Percentiles rank a stretch among this genome's conserved stretches.
These are phyloP conservation scores for Limnephilus marmoratus DNA, from an alignment of 2,888 invertebrate species.

Conservation along the genomic window DNA sequence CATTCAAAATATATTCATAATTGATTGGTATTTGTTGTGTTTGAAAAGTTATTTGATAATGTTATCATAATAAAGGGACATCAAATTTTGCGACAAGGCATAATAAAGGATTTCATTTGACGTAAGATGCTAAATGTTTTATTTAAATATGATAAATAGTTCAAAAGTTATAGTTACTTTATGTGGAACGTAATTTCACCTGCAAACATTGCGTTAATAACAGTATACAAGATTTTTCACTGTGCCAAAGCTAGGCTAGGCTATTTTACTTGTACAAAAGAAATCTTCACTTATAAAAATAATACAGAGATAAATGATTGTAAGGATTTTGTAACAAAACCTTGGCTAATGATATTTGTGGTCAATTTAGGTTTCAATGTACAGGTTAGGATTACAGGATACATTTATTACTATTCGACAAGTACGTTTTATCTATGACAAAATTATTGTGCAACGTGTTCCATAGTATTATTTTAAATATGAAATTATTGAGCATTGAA, in stretches of 20 bases:
- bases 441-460: conserved; percentile 61
- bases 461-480: conserved; percentile 15
- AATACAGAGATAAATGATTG: neutral
- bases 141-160: too few species aligned
- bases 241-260: neutral
- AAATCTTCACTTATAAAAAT: neutral
- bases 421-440: conserved; percentile 50
- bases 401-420: conserved; percentile 22
- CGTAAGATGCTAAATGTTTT: too few species aligned
- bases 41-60: too few species aligned
- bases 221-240: neutral
- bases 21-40: too few species aligned
- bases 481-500: conserved; percentile 38
- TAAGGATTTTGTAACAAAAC: neutral
- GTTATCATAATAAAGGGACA: too few species aligned
- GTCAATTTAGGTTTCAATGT: conserved; percentile 3
- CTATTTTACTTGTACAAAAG: neutral
- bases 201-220: too few species aligned
- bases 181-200: too few species aligned
- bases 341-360: conserved; percentile 30
- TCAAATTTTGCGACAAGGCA: too few species aligned
- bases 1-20: too few species aligned
- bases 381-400: conserved; percentile 5
- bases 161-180: too few species aligned
- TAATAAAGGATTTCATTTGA: too few species aligned